Base-by-base conservation (phyloP, 1,140 invertebrate species). In the Microplitis mediator region DNA sequence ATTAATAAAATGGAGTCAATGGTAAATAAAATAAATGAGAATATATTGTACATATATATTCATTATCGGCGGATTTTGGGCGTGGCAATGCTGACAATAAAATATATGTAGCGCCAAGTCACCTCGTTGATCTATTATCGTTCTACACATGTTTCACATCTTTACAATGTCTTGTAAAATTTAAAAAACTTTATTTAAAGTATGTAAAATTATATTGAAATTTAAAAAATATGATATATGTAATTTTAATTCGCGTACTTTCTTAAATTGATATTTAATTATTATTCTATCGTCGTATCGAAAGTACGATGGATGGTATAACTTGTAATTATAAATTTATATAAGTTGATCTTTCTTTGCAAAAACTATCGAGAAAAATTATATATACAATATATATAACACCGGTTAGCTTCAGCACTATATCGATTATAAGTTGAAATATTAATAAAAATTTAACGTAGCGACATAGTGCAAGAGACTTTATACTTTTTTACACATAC, bases 61-160 rank as follows among this genome's bases (percentile, higher is more conserved):
- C 62, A 16, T 16, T 4, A 32, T 23, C 11, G 4, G 6, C 23
- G 52, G 60, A 32, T n/a, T 62, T 62, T 36, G 75, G 76, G 79
- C 77, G 80, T 79, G 79, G 75, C 75, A 75, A 60, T 69, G 68
- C 60, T 81, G 78, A 81, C 80, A 80, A 81, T 45, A 81, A 23
- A 23, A 72, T 81, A 74, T 76, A 51, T 62, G 51, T 32, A 67
- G 62, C 71, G 64, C 58, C 72, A 36, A 14, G 72, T 69, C 72
- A 64, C 31, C 52, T 65, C 70, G 61, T 64, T 76, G 72, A 80
- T 79, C 74, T 75, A 79, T 79, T 45, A 45, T 45, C 74, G 73
- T 69, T 70, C 60, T 76, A 78, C 80, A 79, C 78, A 76, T 79
- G 78, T 81, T 78, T 73, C 74, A 72, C 78, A 78, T 76, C 71